Evolutionary conservation across 2,797 vertebrate species (phyloP).

Genomic region (Podarcis siculus): DNA sequence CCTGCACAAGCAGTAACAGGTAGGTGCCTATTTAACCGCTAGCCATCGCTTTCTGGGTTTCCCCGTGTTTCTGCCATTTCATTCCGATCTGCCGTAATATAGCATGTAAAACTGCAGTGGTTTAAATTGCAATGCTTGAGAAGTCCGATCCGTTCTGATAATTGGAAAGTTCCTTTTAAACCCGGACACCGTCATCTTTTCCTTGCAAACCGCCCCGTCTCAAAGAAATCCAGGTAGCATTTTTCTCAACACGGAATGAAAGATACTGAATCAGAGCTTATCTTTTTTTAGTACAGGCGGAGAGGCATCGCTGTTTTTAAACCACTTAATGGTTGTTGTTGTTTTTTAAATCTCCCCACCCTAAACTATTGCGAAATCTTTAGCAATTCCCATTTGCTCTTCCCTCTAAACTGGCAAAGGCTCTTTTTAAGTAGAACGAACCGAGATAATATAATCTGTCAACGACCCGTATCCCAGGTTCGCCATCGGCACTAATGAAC

Average conservation of each 20-base stretch:
- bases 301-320: not conserved
- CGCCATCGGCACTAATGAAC: not conserved
- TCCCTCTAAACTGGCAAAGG: not conserved
- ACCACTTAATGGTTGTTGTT: not conserved
- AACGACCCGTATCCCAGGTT: too few relatives aligned
- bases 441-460: not conserved
- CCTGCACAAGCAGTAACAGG: not conserved
- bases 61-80: not conserved
- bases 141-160: too few relatives aligned
- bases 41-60: not conserved
- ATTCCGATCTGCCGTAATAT: not conserved
- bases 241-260: not conserved
- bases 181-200: not conserved
- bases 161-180: not conserved
- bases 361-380: not conserved
- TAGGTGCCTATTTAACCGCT: not conserved
- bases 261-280: not conserved
- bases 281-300: not conserved
- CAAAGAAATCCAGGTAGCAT: not conserved
- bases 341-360: too few relatives aligned
- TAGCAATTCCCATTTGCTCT: not conserved
- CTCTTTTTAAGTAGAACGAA: not conserved
- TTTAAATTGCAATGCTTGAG: too few relatives aligned
- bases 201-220: not conserved
- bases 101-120: not conserved